Percentiles rank a stretch among this genome's conserved stretches.
phyloP scores from a whole-genome alignment of 2,888 invertebrate species.

The Eugnorisma glareosa region DNA sequence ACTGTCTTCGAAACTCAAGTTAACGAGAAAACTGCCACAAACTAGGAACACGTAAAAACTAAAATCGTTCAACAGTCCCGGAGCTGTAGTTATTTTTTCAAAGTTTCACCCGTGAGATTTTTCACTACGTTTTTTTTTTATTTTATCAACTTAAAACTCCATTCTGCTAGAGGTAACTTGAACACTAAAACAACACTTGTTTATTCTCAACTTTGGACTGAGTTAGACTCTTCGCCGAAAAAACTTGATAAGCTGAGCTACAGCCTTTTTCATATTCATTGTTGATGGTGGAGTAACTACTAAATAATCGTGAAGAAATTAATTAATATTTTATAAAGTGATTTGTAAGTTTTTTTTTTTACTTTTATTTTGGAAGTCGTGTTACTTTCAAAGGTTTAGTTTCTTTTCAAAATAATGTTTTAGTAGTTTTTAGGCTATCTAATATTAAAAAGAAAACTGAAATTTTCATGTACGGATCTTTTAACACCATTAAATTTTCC shows the following conservation, averaged over 20 bases:
- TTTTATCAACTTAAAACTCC: slow-evolving; percentile 64
- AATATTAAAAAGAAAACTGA: not conserved
- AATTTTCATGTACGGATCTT: not conserved
- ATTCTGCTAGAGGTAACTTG: slow-evolving; percentile 66
- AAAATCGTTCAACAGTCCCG: slow-evolving; percentile 45
- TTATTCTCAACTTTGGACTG: slow-evolving; percentile 65
- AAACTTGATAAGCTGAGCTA: slow-evolving; percentile 66
- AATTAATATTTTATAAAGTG: not conserved
- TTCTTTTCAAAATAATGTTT: not conserved
- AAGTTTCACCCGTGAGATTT: slow-evolving; percentile 63
- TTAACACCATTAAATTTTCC: not conserved
- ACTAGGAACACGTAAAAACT: slow-evolving; percentile 55
- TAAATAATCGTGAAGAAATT: not conserved
- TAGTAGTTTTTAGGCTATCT: not conserved
- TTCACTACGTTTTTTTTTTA: slow-evolving; percentile 49
- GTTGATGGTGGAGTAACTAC: slow-evolving; percentile 24
- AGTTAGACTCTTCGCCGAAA: slow-evolving; percentile 58
- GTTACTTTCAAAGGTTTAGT: not conserved
- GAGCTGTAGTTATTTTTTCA: slow-evolving; percentile 58
- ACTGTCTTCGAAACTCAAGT: slow-evolving; percentile 22
- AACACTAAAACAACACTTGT: slow-evolving; percentile 71
- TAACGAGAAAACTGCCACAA: slow-evolving; percentile 37
- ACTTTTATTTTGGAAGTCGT: not conserved
- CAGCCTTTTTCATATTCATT: slow-evolving; percentile 69
- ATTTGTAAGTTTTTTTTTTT: not conserved